These are phyloP conservation scores for Hydropsyche tenuis DNA, from an alignment of 1,140 invertebrate genomes.

Conservation along the genomic window DNA sequence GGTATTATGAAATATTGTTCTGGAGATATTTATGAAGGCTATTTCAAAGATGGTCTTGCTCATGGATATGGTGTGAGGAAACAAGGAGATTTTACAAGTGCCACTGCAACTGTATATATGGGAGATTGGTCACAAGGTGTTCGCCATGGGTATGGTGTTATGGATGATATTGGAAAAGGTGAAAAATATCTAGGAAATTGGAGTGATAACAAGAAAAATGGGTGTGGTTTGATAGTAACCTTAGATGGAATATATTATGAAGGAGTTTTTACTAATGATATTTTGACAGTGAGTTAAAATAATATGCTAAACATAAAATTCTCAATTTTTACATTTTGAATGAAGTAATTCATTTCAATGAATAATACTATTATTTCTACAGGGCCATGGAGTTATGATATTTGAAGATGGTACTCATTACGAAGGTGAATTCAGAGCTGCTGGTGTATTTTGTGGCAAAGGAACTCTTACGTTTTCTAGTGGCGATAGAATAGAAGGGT, in stretches of 20 bases:
- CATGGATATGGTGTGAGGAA: constrained; percentile 85
- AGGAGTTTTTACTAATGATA: constrained; percentile 80
- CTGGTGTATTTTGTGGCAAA: constrained; percentile 78
- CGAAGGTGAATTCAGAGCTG: constrained; percentile 84
- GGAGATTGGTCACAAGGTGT: constrained; percentile 82
- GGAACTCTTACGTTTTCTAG: constrained; percentile 79
- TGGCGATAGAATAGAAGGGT: constrained; percentile 76
- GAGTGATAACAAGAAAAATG: constrained; percentile 81
- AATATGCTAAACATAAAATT: too few relatives aligned
- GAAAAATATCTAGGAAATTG: constrained; percentile 90
- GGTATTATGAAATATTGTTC: constrained; percentile 74
- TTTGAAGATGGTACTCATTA: constrained; percentile 89
- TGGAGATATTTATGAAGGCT: constrained; percentile 82
- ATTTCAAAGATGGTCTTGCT: constrained; percentile 82
- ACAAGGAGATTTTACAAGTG: constrained; percentile 78
- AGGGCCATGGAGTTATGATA: constrained; percentile 86
- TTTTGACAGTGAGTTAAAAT: constrained; percentile 69
- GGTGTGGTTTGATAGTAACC: constrained; percentile 83
- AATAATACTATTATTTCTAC: constrained; percentile 15
- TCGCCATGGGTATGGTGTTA: constrained; percentile 84
- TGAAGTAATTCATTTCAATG: too few relatives aligned
- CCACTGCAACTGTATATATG: constrained; percentile 80
- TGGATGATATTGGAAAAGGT: constrained; percentile 84
- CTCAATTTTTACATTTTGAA: constrained; percentile 3
- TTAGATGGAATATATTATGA: constrained; percentile 91